These are phyloP conservation scores for Enoplolaimus lenunculus DNA, from an alignment of 2,888 invertebrate genomes.

Conservation along the genomic window DNA sequence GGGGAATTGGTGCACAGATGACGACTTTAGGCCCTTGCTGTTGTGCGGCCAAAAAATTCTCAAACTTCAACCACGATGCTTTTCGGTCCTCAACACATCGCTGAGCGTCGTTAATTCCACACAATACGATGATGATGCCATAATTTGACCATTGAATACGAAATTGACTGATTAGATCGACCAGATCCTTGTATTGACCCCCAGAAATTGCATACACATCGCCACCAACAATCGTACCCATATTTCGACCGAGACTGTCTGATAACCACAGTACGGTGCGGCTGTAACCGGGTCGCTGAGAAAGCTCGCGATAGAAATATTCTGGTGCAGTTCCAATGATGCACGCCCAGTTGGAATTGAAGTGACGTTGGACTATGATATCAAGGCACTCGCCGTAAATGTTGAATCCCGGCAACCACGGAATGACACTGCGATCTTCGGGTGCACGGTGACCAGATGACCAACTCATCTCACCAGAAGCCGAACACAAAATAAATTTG, in stretches of 20 bases:
- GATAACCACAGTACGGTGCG: background rate
- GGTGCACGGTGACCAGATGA: background rate
- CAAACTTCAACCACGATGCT: background rate
- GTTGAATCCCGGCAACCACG: background rate
- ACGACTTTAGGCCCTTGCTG: background rate
- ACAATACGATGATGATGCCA: background rate
- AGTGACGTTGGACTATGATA: background rate
- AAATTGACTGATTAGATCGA: background rate
- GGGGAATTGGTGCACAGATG: background rate
- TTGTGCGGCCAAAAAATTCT: constrained; percentile 1
- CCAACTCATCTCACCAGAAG: background rate
- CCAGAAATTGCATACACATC: background rate
- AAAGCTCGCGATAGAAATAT: background rate
- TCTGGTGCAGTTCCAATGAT: background rate
- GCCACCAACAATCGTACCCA: background rate
- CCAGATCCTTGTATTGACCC: background rate
- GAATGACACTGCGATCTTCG: background rate
- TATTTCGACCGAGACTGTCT: background rate
- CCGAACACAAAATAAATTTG: background rate
- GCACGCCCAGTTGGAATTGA: background rate
- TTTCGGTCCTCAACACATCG: no score
- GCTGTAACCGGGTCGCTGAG: background rate
- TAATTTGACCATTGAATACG: background rate
- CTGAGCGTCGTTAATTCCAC: background rate
- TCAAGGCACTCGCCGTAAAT: background rate